These are phyloP conservation scores for Athalia rosae DNA, from an alignment of 2,888 invertebrate genomes.

Conservation along the genomic window DNA sequence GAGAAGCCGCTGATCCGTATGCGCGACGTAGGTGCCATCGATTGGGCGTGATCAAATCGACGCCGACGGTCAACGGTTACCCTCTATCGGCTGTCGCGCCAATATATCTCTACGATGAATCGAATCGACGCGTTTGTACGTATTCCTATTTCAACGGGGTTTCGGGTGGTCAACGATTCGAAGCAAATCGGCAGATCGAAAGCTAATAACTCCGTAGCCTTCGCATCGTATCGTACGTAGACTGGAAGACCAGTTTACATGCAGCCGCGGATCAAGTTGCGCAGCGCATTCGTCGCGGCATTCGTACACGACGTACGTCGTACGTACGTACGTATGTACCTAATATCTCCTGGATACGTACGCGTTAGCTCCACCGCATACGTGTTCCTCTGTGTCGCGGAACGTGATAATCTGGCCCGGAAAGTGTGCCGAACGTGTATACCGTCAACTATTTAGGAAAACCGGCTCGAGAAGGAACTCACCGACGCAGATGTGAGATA, in stretches of 20 bases:
- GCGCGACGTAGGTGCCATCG: no score
- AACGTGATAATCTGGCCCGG: background rate
- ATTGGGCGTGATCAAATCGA: background rate
- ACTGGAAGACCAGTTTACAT: no score
- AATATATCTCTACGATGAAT: background rate
- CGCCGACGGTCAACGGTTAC: background rate
- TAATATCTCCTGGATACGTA: no score
- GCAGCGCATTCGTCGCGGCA: no score
- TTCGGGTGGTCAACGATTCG: background rate
- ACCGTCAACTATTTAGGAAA: conserved; percentile 2
- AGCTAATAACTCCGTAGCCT: background rate
- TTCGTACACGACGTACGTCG: no score
- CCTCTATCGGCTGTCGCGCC: background rate
- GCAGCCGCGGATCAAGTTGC: no score
- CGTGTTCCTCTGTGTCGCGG: background rate
- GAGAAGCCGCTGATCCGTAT: no score
- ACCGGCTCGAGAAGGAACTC: background rate
- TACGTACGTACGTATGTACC: no score
- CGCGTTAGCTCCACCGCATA: background rate
- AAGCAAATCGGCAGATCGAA: background rate
- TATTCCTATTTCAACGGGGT: background rate
- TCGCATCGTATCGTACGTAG: background rate
- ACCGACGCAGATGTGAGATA: background rate
- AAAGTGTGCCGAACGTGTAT: background rate
- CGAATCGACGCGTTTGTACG: background rate